These are phyloP conservation scores for Diogma glabrata DNA, from an alignment of 2,888 invertebrate genomes.

Conservation along the genomic window DNA sequence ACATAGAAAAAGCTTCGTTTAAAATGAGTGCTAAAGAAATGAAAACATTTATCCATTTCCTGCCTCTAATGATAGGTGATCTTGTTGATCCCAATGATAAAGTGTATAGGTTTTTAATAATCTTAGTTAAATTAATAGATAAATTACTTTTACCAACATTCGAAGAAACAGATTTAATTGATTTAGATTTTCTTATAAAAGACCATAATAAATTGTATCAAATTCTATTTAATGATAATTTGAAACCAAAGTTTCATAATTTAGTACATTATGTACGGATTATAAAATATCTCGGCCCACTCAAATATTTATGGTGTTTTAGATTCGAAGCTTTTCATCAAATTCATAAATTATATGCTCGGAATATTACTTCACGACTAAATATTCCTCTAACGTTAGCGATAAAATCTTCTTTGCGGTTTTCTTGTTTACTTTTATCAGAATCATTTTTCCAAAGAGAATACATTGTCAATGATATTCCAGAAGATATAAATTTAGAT, in stretches of 20 bases:
- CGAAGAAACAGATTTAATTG: conserved; percentile 11
- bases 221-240: conserved; percentile 9
- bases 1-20: conserved; percentile 13
- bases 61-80: conserved; percentile 16
- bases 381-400: conserved; percentile 16
- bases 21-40: conserved; percentile 16
- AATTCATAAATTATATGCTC: conserved; percentile 15
- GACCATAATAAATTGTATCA: conserved; percentile 12
- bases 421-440: too few species aligned
- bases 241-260: conserved; percentile 16
- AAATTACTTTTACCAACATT: conserved; percentile 13
- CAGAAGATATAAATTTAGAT: too few species aligned
- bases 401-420: conserved; percentile 16
- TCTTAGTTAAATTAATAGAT: too few species aligned
- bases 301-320: background rate
- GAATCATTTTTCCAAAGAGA: too few species aligned
- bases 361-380: conserved; percentile 16
- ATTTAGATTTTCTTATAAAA: conserved; percentile 13
- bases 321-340: conserved; percentile 16
- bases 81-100: conserved; percentile 12
- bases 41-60: conserved; percentile 13
- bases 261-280: conserved; percentile 12
- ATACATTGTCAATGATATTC: too few species aligned
- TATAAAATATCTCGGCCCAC: background rate
- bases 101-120: conserved; percentile 3